Evolutionary conservation across 1,140 invertebrate species (phyloP), one percentile per base, ranked within the genome.

Genomic region (Dermatophagoides farinae): DNA sequence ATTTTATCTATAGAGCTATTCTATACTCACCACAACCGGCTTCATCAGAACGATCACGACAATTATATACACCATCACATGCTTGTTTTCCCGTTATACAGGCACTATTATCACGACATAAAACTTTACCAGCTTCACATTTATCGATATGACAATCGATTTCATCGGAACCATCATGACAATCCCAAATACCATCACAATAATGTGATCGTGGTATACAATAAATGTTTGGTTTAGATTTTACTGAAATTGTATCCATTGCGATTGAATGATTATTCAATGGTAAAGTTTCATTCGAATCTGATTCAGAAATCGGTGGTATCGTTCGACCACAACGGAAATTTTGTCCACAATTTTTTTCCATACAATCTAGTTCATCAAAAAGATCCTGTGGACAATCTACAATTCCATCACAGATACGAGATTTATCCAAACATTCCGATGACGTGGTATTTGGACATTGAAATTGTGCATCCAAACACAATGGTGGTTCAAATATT

Each of bases 141-240:
- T 62, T 54, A 31, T 63, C 61, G 25, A 63, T 44, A 85, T 83
- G 76, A 67, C 86, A 88, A 62, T 80, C 80, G 9, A 75, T 70
- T 71, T 89, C 86, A 66, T 88, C 86, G 67, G 86, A 84, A 16
- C 82, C 83, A 44, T 79, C 77, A 0, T 80, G 79, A 69, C 86
- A 88, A 67, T 88, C 83, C 40, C 72, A 72, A 8, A 75, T 76
- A 0, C 85, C 85, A 70, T 89, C 84, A 70, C 86, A 88, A 4
- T 83, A 71, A 0, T 77, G 74, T 0, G 82, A 82, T 2, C 80
- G 76, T 0, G 84, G 84, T 52, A 88, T 79, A 71, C 86, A 89
- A 10, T 47, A 38, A 12, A 49, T 60, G n/a, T 4, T 16, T 2
- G 51, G 11, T 25, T 53, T 14, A n/a, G 37, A 38, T 16, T 16